A percentile compares a stretch with the other conserved stretches of the same genome.
These are phyloP conservation scores for Tribolium madens DNA, from an alignment of 1,140 invertebrate genomes.

Conservation along the genomic window DNA sequence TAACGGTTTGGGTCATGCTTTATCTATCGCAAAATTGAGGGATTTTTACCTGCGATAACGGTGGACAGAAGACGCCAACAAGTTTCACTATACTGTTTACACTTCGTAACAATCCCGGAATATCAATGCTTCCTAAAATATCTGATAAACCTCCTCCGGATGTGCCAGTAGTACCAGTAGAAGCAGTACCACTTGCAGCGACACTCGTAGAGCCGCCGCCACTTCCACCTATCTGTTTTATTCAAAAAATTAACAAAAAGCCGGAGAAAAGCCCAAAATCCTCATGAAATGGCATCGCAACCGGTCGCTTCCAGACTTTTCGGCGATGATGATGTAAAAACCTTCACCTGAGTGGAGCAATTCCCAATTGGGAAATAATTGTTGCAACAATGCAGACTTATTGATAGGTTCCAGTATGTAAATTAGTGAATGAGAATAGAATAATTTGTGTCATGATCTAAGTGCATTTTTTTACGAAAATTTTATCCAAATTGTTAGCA, in stretches of 20 bases:
- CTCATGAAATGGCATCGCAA: constrained; percentile 6
- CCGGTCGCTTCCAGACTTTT: constrained; percentile 20
- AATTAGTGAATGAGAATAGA: background rate
- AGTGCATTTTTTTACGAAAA: no score
- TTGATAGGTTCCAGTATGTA: background rate
- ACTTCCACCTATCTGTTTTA: constrained; percentile 26
- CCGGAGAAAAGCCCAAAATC: background rate
- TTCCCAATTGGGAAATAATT: background rate
- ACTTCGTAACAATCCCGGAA: constrained; percentile 59
- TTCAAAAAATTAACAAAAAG: constrained; percentile 13
- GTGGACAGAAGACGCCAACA: constrained; percentile 60
- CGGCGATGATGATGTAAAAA: constrained; percentile 13
- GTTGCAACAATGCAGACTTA: background rate
- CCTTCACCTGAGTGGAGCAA: background rate
- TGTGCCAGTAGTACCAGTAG: constrained; percentile 15
- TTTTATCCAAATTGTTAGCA: background rate
- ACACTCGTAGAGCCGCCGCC: constrained; percentile 3
- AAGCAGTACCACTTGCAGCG: constrained; percentile 11
- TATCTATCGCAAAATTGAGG: background rate
- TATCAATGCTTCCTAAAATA: constrained; percentile 59
- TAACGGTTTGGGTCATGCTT: constrained; percentile 4
- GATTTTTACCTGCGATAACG: constrained; percentile 62
- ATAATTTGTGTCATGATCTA: background rate
- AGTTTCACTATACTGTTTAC: constrained; percentile 60
- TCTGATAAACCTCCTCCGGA: constrained; percentile 54